phyloP scores from a whole-genome alignment of 1,140 invertebrate species.

The Drusus annulatus region DNA sequence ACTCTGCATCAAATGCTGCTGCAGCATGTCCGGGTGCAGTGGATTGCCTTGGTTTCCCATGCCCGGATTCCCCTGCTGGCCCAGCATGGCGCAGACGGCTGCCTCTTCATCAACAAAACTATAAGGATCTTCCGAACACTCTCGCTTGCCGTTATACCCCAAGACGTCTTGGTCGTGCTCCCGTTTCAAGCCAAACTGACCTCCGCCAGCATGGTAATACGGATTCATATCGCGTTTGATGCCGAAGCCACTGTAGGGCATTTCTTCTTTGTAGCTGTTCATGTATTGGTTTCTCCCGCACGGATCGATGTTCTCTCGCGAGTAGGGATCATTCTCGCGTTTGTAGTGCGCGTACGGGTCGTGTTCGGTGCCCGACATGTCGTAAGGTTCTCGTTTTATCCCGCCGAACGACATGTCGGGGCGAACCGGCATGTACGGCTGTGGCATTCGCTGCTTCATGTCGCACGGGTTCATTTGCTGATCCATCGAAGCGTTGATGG shows the following conservation, averaged over 20 bases:
- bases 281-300: conserved; percentile 54
- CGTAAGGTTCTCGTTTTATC: conserved; percentile 63
- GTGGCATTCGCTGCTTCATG: conserved; percentile 53
- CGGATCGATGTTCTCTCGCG: conserved; percentile 60
- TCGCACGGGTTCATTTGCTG: conserved; percentile 57
- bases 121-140: conserved; percentile 82
- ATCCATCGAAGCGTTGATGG: conserved; percentile 36
- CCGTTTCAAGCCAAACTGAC: conserved; percentile 66
- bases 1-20: conserved; percentile 70
- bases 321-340: conserved; percentile 61
- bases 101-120: conserved; percentile 86
- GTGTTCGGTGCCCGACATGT: conserved; percentile 64
- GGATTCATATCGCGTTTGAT: conserved; percentile 61
- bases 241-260: conserved; percentile 53
- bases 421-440: conserved; percentile 54
- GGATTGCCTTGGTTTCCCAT: conserved; percentile 60
- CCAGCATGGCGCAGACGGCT: conserved; percentile 72
- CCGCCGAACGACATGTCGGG: conserved; percentile 55
- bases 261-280: conserved; percentile 55
- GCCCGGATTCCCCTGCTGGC: conserved; percentile 60
- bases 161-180: conserved; percentile 65
- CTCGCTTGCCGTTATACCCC: conserved; percentile 71
- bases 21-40: conserved; percentile 63
- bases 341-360: conserved; percentile 62
- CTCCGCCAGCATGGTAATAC: conserved; percentile 48